These are phyloP conservation scores for Seriola rivoliana DNA, from an alignment of 2,113 vertebrate species.

Conservation along the genomic window DNA sequence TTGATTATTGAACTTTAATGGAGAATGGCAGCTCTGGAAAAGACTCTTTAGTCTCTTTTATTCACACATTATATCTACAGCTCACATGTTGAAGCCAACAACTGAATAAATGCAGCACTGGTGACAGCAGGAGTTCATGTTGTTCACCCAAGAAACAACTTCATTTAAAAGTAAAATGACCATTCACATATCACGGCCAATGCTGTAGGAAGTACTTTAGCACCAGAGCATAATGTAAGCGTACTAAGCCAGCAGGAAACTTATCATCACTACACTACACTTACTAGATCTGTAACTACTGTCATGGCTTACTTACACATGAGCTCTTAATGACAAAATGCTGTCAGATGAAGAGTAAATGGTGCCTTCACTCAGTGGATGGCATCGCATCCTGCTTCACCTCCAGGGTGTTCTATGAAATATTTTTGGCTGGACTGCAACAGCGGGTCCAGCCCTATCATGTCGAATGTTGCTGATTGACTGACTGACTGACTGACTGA, in stretches of 20 bases:
- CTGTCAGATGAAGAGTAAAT: slow-evolving; percentile 29
- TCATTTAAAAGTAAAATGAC: too few species aligned
- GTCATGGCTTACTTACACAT: slow-evolving; percentile 17
- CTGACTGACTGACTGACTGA: too few species aligned
- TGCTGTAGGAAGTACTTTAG: background rate
- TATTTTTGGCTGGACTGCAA: background rate
- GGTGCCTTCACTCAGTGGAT: background rate
- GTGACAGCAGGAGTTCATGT: background rate
- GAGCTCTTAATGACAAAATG: slow-evolving; percentile 2
- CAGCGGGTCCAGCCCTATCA: too few species aligned
- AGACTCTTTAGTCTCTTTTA: background rate
- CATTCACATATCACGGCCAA: too few species aligned
- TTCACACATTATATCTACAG: background rate
- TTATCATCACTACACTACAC: background rate
- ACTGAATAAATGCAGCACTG: background rate
- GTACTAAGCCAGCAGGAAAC: background rate
- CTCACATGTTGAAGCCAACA: background rate
- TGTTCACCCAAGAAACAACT: background rate
- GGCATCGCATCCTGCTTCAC: background rate
- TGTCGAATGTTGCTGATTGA: too few species aligned
- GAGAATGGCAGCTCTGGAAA: background rate
- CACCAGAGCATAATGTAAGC: background rate
- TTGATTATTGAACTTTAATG: background rate
- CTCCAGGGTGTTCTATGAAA: background rate
- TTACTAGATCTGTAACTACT: slow-evolving; percentile 29